Base-by-base conservation (phyloP, 2,797 vertebrate species). In the Lepus townsendii region DNA sequence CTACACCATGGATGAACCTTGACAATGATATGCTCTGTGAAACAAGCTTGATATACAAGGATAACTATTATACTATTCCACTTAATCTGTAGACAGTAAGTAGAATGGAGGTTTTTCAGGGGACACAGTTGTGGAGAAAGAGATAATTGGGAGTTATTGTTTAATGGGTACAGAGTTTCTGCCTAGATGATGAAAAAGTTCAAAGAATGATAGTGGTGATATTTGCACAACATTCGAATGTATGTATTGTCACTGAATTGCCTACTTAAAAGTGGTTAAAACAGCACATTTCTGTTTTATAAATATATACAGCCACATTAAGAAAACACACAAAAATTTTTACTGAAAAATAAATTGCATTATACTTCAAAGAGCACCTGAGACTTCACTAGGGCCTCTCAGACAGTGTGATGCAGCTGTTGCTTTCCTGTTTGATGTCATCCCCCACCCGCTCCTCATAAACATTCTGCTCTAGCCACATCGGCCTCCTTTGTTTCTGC, bases 121-220 rank as follows among this genome's bases (percentile, higher is more conserved):
- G 10, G 13, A 26, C 16, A 69, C 50, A 17, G 30, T 1, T 24
- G 2, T 14, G 47, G 1, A 3, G 1, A 76, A 1, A n/a, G 9
- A 30, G 30, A 3, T 17, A 72, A 50, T 54, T 24, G 2, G 20
- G 26, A 80, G 17, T 27, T 77, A 69, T 2, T 76, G 38, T 77
- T 72, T n/a, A 30, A 27, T 62, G 42, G 22, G 60, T 60, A 68
- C 4, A 69, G n/a, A 80, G 11, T 72, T 80, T 79, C 66, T 88
- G 13, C 83, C 66, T 50, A 8, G n/a, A 83, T 30, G 54, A 72
- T 16, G 14, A 38, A 78, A 86, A 68, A 35, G 27, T 78, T 63
- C 71, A 76, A 57, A 68, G 88, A 71, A 27, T 11, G 47, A 35
- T 16, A 71, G 47, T 66, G 54, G 5, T 73, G 57, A 75, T 30